Percentiles rank a stretch among this genome's conserved stretches.
Conservation (phyloP, 2,797 vertebrate genomes). For the Astyanax mexicanus region DNA sequence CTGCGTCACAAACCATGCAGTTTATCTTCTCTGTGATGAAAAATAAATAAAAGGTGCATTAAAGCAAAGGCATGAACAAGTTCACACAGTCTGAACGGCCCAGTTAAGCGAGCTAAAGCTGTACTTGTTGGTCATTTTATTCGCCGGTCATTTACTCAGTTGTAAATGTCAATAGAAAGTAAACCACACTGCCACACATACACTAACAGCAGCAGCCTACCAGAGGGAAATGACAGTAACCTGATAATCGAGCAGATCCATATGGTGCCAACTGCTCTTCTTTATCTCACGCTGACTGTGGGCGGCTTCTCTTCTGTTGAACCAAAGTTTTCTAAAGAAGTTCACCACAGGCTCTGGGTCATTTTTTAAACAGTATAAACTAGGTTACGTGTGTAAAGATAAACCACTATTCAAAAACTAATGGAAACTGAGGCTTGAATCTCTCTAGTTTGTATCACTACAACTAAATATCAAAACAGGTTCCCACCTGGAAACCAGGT, state of each 20-base stretch:
- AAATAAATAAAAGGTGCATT: no score
- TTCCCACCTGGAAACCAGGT: no score
- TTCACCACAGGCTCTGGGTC: background rate
- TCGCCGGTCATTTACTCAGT: background rate
- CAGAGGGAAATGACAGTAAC: background rate
- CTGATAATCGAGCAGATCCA: conserved; percentile 16
- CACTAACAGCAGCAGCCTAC: background rate
- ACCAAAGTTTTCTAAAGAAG: background rate
- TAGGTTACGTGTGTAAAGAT: no score
- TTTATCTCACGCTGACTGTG: background rate
- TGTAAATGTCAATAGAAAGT: background rate
- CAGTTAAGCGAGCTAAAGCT: background rate
- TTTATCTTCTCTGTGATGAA: background rate
- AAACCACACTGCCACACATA: no score
- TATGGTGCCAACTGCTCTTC: background rate
- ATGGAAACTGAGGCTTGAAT: no score
- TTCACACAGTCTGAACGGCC: no score
- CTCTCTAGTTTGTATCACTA: no score
- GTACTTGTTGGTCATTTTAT: background rate
- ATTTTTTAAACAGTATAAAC: background rate
- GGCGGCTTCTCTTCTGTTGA: conserved; percentile 14
- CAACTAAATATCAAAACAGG: no score
- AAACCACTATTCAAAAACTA: no score
- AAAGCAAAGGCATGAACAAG: no score
- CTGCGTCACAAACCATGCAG: background rate